Percentiles rank a stretch among this genome's conserved stretches.
Conservation (phyloP, 1,140 invertebrate genomes). For the Nixonia krombeini region DNA sequence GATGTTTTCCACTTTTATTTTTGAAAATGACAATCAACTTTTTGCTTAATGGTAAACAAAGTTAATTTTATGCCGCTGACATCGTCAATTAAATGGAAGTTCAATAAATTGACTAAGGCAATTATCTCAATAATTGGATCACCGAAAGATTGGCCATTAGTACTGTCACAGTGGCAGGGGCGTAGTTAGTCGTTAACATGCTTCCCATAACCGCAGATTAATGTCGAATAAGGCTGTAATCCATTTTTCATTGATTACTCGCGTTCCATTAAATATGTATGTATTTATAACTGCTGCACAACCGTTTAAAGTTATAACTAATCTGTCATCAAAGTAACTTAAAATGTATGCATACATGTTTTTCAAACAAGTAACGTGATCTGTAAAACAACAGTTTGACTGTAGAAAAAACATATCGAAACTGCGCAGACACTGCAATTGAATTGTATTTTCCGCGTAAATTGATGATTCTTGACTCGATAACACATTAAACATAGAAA, state of each 20-base stretch:
- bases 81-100: not conserved
- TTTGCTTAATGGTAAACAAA: no score
- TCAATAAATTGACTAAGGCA: not conserved
- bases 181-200: conserved; percentile 4
- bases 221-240: not conserved
- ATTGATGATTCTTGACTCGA: not conserved
- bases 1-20: no score
- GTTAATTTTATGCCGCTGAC: not conserved
- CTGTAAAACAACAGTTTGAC: not conserved
- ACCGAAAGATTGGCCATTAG: not conserved
- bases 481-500: conserved; percentile 14
- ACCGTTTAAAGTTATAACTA: conserved; percentile 11
- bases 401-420: conserved; percentile 6
- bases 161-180: not conserved
- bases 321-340: not conserved
- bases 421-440: no score
- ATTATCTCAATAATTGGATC: not conserved
- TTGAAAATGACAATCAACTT: no score
- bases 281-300: conserved; percentile 1
- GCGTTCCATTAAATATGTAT: conserved; percentile 2
- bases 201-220: conserved; percentile 7
- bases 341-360: not conserved
- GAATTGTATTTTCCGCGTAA: not conserved
- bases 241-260: not conserved
- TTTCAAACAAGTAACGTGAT: not conserved